Evolutionary conservation across 2,888 invertebrate species (phyloP).

Genomic region (Euplexia lucipara): DNA sequence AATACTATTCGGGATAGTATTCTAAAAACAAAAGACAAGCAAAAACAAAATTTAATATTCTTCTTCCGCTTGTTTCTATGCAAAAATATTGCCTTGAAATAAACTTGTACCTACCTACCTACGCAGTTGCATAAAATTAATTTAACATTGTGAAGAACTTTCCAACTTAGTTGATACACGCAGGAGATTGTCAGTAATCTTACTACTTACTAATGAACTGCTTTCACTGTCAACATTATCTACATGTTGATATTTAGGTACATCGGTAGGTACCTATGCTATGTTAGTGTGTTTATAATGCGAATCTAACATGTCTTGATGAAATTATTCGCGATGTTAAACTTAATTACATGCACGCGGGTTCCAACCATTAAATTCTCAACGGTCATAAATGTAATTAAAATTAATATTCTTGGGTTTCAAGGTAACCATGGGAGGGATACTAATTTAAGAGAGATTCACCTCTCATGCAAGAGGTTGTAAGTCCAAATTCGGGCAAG

Average conservation of each 20-base stretch:
- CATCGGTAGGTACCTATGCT: slow-evolving; percentile 3
- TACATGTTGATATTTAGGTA: slow-evolving; percentile 8
- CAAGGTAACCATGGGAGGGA: background rate
- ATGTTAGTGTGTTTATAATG: slow-evolving; percentile 19
- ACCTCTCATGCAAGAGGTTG: no score
- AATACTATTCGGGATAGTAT: background rate
- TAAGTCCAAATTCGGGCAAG: no score
- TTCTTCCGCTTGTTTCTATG: background rate
- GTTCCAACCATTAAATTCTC: background rate
- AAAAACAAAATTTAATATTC: slow-evolving; percentile 11
- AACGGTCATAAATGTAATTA: background rate
- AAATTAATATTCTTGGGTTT: background rate
- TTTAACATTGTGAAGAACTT: slow-evolving; percentile 28
- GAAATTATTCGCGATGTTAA: background rate
- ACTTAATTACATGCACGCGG: slow-evolving; percentile 14
- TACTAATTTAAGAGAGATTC: no score
- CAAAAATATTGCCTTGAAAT: slow-evolving; percentile 18
- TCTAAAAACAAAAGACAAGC: background rate
- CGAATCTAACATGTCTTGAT: slow-evolving; percentile 2
- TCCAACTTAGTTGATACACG: slow-evolving; percentile 34
- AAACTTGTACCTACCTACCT: background rate
- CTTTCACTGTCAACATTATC: slow-evolving; percentile 60
- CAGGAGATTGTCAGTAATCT: slow-evolving; percentile 38
- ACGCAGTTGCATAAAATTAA: slow-evolving; percentile 23
- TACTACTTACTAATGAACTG: slow-evolving; percentile 41